Base-by-base conservation (phyloP, 2,113 vertebrate genomes). In the Odocoileus hemionus region DNA sequence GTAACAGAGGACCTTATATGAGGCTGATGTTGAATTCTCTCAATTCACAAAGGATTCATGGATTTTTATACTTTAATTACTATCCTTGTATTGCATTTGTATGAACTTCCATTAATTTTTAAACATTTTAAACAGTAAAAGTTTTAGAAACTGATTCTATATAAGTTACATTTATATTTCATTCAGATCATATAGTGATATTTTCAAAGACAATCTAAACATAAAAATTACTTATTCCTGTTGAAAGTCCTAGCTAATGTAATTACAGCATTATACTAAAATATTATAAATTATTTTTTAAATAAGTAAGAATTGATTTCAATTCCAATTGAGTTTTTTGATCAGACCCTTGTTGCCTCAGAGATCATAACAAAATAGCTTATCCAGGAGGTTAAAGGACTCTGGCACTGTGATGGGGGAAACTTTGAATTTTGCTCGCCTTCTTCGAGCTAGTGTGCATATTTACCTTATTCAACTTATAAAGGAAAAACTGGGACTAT, bases 1-100 rank as follows among this genome's bases (percentile, higher is more conserved):
- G 89, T 82, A 98, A 83, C 78, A 96, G 91, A 98, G 82, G 13
- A 97, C 84, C 70, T 83, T 97, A 94, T 84, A 39, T 84, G 47
- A 94, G n/a, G 70, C n/a, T 96, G 67, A 64, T 45, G 47, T 52
- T 96, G 82, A 96, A 95, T 96, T 92, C 84, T 93, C 33, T 84
- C 60, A 90, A 30, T 61, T 80, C 23, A 61, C 13, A 12, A 90
- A 96, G 64, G 11, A 60, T 16, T 17, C 10, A 60, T 87, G 82
- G 43, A 85, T 97, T 96, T 96, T 94, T 86, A 89, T 92, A 86
- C 2, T 55, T 5, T 80, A 64, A 80, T 55, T 16, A 80, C 19
- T 94, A 19, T 61, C 67, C 86, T 96, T 88, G 15, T 16, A 54
- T 60, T 52, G 5, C 16, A 43, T 45, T 54, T 90, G 21, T 78